Evolutionary conservation across 2,888 invertebrate genomes (phyloP).

Genomic region (Euzophera pinguis): DNA sequence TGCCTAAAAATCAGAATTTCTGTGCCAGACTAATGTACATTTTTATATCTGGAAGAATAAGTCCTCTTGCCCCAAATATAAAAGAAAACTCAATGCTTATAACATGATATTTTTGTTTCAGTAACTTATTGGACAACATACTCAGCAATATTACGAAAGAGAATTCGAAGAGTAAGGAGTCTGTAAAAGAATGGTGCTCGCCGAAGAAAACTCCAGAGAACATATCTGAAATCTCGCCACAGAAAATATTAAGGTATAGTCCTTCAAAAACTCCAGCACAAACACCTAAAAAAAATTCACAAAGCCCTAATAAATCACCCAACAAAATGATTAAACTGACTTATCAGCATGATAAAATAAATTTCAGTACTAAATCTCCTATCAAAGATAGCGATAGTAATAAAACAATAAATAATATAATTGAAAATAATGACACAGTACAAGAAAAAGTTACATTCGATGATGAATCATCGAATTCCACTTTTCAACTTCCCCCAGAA

Average conservation of each 20-base stretch:
- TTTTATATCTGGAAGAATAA: too few species aligned
- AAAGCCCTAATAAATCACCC: neutral
- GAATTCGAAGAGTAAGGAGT: conserved; percentile 36
- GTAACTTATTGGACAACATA: conserved; percentile 45
- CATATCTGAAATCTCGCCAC: neutral
- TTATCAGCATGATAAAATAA: neutral
- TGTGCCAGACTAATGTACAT: too few species aligned
- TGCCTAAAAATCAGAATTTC: too few species aligned
- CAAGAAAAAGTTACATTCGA: neutral
- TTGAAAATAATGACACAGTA: neutral
- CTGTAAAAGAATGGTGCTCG: conserved; percentile 42
- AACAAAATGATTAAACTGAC: neutral
- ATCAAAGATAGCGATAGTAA: neutral
- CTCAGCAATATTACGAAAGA: conserved; percentile 36
- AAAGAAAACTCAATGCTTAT: too few species aligned
- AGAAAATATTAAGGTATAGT: neutral
- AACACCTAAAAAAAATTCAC: neutral
- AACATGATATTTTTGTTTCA: conserved; percentile 30
- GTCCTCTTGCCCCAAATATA: too few species aligned
- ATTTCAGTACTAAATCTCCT: neutral
- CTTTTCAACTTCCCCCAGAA: conserved; percentile 34
- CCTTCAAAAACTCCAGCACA: neutral
- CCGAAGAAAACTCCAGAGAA: conserved; percentile 36
- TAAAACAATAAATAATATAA: too few species aligned
- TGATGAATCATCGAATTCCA: conserved; percentile 30